Evolutionary conservation across 92 coral and sea anemone genomes (phyloP).

Genomic region (Galaxea fascicularis): DNA sequence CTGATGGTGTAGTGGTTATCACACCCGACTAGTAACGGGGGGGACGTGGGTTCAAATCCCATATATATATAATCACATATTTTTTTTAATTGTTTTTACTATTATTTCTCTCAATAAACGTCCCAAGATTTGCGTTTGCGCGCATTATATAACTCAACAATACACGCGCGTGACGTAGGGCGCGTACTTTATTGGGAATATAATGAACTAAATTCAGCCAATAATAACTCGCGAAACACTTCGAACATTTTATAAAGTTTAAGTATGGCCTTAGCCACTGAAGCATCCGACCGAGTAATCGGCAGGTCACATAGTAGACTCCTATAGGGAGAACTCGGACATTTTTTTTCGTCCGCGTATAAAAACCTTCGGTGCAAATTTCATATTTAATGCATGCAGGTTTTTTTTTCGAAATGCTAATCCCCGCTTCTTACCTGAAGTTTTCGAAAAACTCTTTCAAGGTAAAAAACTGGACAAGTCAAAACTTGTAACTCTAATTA

Average conservation of each 20-base stretch:
- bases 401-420: background rate
- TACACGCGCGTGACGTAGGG: too few species aligned
- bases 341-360: background rate
- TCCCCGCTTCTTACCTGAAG: slow-evolving; percentile 1
- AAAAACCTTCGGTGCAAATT: background rate
- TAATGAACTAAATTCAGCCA: slow-evolving; percentile 6
- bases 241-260: too few species aligned
- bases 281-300: slow-evolving; percentile 6
- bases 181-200: background rate
- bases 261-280: background rate
- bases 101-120: background rate
- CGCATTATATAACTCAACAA: background rate
- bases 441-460: background rate
- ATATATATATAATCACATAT: background rate
- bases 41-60: too few species aligned
- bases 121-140: slow-evolving; percentile 2
- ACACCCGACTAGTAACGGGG: too few species aligned
- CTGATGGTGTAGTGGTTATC: too few species aligned
- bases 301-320: slow-evolving; percentile 9
- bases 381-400: background rate
- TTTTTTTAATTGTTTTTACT: slow-evolving; percentile 10
- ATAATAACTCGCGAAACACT: background rate
- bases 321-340: background rate
- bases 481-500: background rate
- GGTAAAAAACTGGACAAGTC: background rate